These are phyloP conservation scores for Pseudococcus longispinus DNA, from an alignment of 2,888 invertebrate genomes.

Conservation along the genomic window DNA sequence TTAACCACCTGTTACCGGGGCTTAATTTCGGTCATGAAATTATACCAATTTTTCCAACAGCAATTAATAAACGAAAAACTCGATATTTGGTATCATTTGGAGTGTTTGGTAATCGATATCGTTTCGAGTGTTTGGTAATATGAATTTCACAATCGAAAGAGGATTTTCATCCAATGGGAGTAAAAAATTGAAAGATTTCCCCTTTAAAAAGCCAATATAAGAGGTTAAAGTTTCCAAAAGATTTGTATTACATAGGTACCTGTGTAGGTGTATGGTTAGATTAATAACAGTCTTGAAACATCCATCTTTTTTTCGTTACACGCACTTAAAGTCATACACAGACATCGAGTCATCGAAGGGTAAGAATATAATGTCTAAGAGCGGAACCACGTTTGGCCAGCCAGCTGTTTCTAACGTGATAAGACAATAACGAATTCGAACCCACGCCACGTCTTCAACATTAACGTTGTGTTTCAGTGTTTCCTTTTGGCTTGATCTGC, in stretches of 20 bases:
- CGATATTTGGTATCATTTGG: neutral
- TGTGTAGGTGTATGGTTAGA: neutral
- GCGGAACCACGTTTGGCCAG: conserved; percentile 28
- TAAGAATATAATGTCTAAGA: conserved; percentile 1
- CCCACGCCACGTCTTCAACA: neutral
- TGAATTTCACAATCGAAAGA: too few relatives aligned
- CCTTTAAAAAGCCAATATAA: neutral
- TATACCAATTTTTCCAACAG: neutral
- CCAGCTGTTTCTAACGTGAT: conserved; percentile 20
- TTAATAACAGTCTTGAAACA: neutral
- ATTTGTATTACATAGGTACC: too few relatives aligned
- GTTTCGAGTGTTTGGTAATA: too few relatives aligned
- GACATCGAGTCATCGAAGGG: neutral
- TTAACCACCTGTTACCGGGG: neutral
- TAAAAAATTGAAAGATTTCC: too few relatives aligned
- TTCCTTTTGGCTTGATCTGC: neutral
- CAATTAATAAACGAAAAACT: neutral
- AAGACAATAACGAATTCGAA: conserved; percentile 25
- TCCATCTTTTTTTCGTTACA: neutral
- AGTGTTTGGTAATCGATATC: neutral
- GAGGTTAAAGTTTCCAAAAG: neutral
- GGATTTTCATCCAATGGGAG: too few relatives aligned
- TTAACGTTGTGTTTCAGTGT: neutral
- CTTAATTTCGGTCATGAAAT: neutral
- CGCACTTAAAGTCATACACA: neutral